Evolutionary conservation across 2,888 invertebrate genomes (phyloP), one percentile per base, ranked within the genome.

Genomic region (Fabriciana adippe): DNA sequence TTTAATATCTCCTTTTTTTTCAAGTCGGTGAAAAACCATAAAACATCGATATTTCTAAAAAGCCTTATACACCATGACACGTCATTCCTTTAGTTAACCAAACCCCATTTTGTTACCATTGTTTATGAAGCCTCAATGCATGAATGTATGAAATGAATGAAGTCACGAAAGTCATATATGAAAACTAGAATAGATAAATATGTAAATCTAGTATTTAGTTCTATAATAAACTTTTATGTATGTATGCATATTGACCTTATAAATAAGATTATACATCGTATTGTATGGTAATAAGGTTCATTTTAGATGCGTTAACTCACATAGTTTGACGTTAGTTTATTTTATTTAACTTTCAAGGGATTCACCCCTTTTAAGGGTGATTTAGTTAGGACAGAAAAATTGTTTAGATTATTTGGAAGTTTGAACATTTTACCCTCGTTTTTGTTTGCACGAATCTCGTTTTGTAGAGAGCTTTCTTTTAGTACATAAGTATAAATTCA

Each of bases 141-240:
- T 59, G 21, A 48, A 21, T 47, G 26, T 57, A 60, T 61, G 16
- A 59, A 59, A 26, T 47, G 35, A 18, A 35, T 51, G 51, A 16
- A 61, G 50, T 41, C 6, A 18, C 51, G 16, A 16, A 51, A 60
- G 35, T 18, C 8, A 18, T 35, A 61, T 14, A 35, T 35, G 18
- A 51, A 54, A 50, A 59, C 63, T 59, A 50, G 16, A 61, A 60
- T 55, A 67, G 55, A 67, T 64, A 66, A 51, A 68, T 55, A 69
- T 71, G 69, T 67, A 64, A 71, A 71, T 64, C 54, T 16, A 35
- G 47, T 53, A 66, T 69, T 63, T 48, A 53, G 50, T 54, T 16
- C 61, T 45, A 66, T 66, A 64, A 71, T 71, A 71, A 71, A 67
- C 31, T 61, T 69, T 60, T 66, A 69, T 48, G 53, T 48, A 35